Conservation (phyloP, 2,113 vertebrate species). For the Indicator indicator region DNA sequence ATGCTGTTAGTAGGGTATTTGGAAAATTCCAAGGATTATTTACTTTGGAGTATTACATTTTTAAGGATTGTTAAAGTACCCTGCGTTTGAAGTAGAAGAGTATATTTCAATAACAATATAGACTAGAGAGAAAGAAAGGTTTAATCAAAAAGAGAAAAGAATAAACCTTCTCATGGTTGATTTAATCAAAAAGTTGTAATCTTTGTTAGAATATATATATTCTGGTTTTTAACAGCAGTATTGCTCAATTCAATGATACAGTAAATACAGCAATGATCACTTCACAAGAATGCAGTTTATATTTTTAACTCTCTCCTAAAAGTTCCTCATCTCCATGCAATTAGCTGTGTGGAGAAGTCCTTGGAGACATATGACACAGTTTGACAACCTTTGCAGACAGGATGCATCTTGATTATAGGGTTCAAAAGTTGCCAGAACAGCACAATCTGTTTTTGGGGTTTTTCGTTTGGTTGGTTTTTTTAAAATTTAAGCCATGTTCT, state of each 20-base stretch:
- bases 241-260: not conserved
- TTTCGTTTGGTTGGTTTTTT: not conserved
- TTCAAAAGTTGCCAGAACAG: not conserved
- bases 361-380: not conserved
- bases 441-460: not conserved
- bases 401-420: not conserved
- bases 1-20: not conserved
- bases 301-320: not conserved
- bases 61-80: not conserved
- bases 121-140: not conserved
- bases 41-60: not conserved
- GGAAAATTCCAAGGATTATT: not conserved
- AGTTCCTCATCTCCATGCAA: not conserved
- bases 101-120: not conserved
- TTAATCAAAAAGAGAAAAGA: not conserved
- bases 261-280: not conserved
- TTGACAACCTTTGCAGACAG: not conserved
- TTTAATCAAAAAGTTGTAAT: not conserved
- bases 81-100: not conserved
- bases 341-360: not conserved
- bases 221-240: not conserved
- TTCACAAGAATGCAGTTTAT: not conserved
- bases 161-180: not conserved
- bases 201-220: not conserved
- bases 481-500: not conserved